Conservation (phyloP, 2,113 vertebrate species). For the Engystomops pustulosus region DNA sequence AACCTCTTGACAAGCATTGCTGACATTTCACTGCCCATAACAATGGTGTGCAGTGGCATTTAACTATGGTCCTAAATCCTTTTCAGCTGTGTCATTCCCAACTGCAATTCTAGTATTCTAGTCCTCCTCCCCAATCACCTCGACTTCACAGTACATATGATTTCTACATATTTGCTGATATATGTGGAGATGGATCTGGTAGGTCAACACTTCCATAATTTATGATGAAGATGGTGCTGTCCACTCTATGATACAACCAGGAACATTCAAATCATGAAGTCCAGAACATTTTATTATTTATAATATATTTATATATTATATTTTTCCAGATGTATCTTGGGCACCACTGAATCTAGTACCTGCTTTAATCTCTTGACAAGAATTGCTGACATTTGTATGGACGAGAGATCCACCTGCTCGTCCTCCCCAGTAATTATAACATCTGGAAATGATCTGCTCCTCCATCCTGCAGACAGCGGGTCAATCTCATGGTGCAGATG, state of each 20-base stretch:
- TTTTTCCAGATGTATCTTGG: neutral
- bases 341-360: neutral
- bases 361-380: neutral
- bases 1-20: too few relatives aligned
- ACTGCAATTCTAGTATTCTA: neutral
- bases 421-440: neutral
- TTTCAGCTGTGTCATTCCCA: neutral
- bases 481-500: neutral
- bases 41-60: neutral
- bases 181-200: too few relatives aligned
- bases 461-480: neutral
- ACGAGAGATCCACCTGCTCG: slow-evolving; percentile 9
- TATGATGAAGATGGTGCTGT: too few relatives aligned
- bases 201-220: too few relatives aligned
- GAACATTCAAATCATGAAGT: too few relatives aligned
- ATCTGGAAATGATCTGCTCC: slow-evolving; percentile 9
- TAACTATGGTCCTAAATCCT: neutral
- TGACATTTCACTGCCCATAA: neutral
- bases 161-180: too few relatives aligned
- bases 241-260: too few relatives aligned
- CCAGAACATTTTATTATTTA: too few relatives aligned
- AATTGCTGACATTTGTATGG: too few relatives aligned
- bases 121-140: too few relatives aligned
- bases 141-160: too few relatives aligned
- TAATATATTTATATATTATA: too few relatives aligned